These are phyloP conservation scores for Lucilia sericata DNA, from an alignment of 1,140 invertebrate species.

Conservation along the genomic window DNA sequence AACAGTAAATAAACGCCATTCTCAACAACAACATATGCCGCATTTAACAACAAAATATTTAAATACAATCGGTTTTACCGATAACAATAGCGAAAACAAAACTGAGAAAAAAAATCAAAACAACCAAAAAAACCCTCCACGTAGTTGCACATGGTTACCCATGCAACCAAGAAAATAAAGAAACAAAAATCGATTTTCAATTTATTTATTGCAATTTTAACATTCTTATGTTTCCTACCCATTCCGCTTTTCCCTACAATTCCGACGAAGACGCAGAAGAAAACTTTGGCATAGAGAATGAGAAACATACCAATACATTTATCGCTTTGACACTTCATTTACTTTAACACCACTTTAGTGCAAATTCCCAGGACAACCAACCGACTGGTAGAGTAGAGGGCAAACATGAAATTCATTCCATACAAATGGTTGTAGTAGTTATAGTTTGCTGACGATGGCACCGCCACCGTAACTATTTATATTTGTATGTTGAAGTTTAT, in stretches of 20 bases:
- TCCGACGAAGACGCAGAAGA: background rate
- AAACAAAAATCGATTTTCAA: constrained; percentile 50
- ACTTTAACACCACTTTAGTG: background rate
- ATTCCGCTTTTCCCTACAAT: background rate
- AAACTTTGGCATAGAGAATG: background rate
- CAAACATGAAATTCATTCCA: too few species aligned
- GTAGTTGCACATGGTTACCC: constrained; percentile 28
- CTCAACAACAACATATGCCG: background rate
- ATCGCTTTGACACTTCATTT: constrained; percentile 45
- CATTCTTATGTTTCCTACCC: constrained; percentile 27
- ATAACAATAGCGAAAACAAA: background rate
- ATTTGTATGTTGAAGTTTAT: background rate
- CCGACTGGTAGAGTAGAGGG: background rate
- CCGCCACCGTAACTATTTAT: constrained; percentile 25
- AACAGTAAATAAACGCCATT: background rate
- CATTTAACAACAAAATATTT: background rate
- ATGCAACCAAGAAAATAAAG: constrained; percentile 30
- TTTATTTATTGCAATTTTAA: constrained; percentile 46
- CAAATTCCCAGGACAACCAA: constrained; percentile 11
- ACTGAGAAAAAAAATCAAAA: background rate
- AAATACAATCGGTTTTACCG: background rate
- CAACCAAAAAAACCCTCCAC: background rate
- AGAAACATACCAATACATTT: constrained; percentile 35
- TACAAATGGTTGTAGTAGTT: background rate
- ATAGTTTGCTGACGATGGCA: background rate